Evolutionary conservation across 2,888 invertebrate species (phyloP), one percentile per base, ranked within the genome.

Genomic region (Amphipoea oculea): DNA sequence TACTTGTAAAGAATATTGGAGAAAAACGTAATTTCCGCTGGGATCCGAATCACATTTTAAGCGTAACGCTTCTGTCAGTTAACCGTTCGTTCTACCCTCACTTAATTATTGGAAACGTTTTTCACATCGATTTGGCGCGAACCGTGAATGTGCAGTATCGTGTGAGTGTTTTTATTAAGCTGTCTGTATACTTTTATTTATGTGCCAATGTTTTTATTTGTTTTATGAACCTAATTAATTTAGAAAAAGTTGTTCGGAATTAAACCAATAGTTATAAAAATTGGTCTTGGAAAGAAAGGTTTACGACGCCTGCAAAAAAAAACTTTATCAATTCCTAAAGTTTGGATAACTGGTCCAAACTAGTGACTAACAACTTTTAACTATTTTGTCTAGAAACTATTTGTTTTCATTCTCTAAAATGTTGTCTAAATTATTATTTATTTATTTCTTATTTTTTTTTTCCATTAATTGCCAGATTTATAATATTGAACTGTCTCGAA

Each of bases 1-100:
- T 83, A 79, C 78, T 84, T 82, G 70, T 77, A 29, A 86, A 86
- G 83, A 83, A 87, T 89, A 89, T 88, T 88, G 86, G 83, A 82
- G 88, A 83, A 89, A 89, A 86, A 86, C 72, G 87, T 88, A 88
- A 91, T 92, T 90, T 92, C 91, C 92, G 88, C 66, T 81, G 83
- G 86, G 89, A 73, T 83, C 80, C 73, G 79, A 87, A 88, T 89
- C 83, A 85, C 86, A 85, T 88, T 89, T 89, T 84, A 82, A 86
- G 85, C 79, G 86, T 89, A 78, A 85, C 88, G 85, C 83, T 84
- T 84, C 88, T 83, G 88, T 79, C 83, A 84, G 82, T 81, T 81
- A 76, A 76, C 67, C 81, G 74, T 82, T 82, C 81, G 73, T 83
- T 87, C 79, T 77, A 82, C 81, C 81, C 84, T 83, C 76, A 79